Evolutionary conservation across 2,888 invertebrate species (phyloP).

Genomic region (Eurois occulta): DNA sequence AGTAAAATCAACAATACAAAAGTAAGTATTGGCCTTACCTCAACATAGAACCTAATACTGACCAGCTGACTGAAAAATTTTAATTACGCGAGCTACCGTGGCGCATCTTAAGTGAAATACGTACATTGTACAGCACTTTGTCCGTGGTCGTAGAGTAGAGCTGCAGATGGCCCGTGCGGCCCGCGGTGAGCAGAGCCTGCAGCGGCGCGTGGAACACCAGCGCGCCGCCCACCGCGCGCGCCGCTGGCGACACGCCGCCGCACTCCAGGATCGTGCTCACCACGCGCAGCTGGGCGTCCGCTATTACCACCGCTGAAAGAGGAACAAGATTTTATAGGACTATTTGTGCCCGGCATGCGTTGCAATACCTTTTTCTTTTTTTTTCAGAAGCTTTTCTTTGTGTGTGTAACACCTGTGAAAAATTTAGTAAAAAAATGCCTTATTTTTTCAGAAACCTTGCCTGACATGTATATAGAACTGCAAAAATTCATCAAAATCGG

Average conservation of each 20-base stretch:
- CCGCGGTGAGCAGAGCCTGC: constrained; percentile 82
- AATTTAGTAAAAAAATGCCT: too few relatives aligned
- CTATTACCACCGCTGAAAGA: constrained; percentile 84
- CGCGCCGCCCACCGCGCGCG: constrained; percentile 78
- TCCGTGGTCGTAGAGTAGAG: constrained; percentile 84
- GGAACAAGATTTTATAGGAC: neutral
- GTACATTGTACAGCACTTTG: constrained; percentile 87
- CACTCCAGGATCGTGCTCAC: constrained; percentile 85
- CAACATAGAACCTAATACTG: neutral
- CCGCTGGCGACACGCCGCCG: constrained; percentile 83
- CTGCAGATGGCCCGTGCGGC: constrained; percentile 85
- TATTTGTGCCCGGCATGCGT: too few relatives aligned
- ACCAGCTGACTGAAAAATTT: neutral
- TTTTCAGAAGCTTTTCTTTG: too few relatives aligned
- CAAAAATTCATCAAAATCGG: too few relatives aligned
- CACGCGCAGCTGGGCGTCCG: constrained; percentile 81
- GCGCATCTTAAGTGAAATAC: constrained; percentile 53
- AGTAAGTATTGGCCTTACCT: neutral
- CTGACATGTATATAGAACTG: too few relatives aligned
- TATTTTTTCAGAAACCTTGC: too few relatives aligned
- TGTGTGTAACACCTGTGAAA: too few relatives aligned
- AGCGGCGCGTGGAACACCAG: constrained; percentile 79
- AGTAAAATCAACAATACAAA: neutral
- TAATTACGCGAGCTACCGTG: neutral
- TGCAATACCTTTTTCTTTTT: too few relatives aligned